phyloP scores from a whole-genome alignment of 2,888 invertebrate species.

The Xylophagus ater region DNA sequence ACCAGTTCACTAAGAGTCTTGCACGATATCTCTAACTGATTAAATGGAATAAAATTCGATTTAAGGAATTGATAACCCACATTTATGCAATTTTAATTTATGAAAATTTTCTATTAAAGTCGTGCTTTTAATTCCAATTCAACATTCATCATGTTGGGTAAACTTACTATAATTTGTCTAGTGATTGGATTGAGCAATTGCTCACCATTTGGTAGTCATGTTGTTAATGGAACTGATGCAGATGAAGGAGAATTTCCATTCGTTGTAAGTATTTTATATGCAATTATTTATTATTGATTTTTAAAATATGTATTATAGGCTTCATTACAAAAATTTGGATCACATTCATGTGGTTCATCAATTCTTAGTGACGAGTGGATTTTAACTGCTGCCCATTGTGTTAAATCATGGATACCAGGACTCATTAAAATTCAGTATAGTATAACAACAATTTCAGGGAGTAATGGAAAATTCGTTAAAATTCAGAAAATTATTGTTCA shows the following conservation, averaged over 20 bases:
- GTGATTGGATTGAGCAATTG: too few relatives aligned
- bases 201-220: too few relatives aligned
- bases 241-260: slow-evolving; percentile 27
- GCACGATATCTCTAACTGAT: too few relatives aligned
- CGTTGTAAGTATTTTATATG: slow-evolving; percentile 21
- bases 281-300: neutral
- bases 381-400: slow-evolving; percentile 32
- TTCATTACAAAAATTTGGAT: slow-evolving; percentile 17
- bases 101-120: too few relatives aligned
- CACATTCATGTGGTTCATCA: slow-evolving; percentile 28
- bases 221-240: slow-evolving; percentile 32
- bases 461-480: slow-evolving; percentile 24
- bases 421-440: slow-evolving; percentile 26
- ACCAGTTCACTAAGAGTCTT: too few relatives aligned
- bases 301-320: slow-evolving; percentile 16
- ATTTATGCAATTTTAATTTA: too few relatives aligned
- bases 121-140: too few relatives aligned
- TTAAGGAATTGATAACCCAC: too few relatives aligned
- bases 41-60: too few relatives aligned
- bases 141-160: too few relatives aligned
- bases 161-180: too few relatives aligned
- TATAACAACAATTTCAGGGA: slow-evolving; percentile 20
- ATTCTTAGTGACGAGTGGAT: slow-evolving; percentile 25
- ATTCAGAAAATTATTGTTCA: slow-evolving; percentile 31
- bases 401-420: slow-evolving; percentile 12